phyloP scores from a whole-genome alignment of 2,797 vertebrate genomes.

The Sebastes variabilis region DNA sequence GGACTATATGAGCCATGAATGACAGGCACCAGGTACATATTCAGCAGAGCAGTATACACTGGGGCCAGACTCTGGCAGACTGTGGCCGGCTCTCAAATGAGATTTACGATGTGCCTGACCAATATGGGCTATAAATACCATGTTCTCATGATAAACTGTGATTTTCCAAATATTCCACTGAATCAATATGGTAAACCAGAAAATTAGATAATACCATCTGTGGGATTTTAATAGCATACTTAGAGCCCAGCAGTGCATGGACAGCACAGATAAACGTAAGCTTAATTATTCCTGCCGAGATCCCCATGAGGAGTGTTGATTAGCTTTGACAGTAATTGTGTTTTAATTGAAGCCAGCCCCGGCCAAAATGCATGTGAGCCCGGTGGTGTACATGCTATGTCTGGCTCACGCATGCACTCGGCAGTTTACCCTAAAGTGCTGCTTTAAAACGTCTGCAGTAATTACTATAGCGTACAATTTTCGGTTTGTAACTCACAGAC shows the following conservation, averaged over 20 bases:
- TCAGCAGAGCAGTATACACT: conserved; percentile 35
- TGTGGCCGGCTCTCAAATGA: conserved; percentile 56
- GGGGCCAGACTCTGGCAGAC: conserved; percentile 53
- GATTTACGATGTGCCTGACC: conserved; percentile 75
- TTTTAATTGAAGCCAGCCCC: conserved; percentile 82
- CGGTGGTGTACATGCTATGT: conserved; percentile 61
- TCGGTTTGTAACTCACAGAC: conserved; percentile 32
- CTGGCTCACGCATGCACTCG: conserved; percentile 59
- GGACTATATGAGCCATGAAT: conserved; percentile 49
- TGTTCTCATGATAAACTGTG: conserved; percentile 74
- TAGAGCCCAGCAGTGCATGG: conserved; percentile 54
- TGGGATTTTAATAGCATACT: conserved; percentile 76
- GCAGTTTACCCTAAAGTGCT: conserved; percentile 66
- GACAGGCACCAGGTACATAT: conserved; percentile 62
- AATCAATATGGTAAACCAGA: conserved; percentile 80
- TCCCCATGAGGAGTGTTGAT: conserved; percentile 72
- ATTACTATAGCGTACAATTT: conserved; percentile 55
- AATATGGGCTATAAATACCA: conserved; percentile 71
- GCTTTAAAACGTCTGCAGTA: conserved; percentile 68
- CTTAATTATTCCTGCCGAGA: conserved; percentile 75
- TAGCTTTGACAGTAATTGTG: conserved; percentile 79
- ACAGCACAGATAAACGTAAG: conserved; percentile 71
- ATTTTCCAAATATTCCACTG: conserved; percentile 77
- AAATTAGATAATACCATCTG: conserved; percentile 78
- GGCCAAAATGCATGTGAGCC: conserved; percentile 66